Evolutionary conservation across 2,113 vertebrate species (phyloP), one percentile per base, ranked within the genome.

Genomic region (Heterotilapia buettikoferi): DNA sequence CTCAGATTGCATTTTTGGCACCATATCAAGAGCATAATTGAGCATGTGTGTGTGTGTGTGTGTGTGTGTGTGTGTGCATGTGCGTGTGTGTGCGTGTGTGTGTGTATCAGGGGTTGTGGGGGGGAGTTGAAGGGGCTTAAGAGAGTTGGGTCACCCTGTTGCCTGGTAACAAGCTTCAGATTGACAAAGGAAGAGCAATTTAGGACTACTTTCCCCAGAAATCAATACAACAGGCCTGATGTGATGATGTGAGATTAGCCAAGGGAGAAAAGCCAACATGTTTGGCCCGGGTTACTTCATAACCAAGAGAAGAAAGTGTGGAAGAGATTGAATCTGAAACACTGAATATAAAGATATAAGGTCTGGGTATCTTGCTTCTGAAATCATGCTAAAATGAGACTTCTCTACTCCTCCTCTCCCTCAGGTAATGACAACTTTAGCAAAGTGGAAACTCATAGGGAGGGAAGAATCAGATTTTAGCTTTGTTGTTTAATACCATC

Each of bases 171-270:
- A 1, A 94, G 90, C 83, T 93, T 86, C 18, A 90, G 96, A 97
- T 95, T 97, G 97, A 97, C 96, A 97, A 97, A 97, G 94, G 96
- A 96, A 97, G 94, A 95, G 93, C 96, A 96, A 96, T 96, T 97
- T 96, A 93, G 88, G 89, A 45, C 94, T 95, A 95, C 93, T 94
- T 97, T 96, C 94, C 89, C 90, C 93, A 96, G 95, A 96, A 98
- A 97, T 98, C 97, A 96, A 96, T 97, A 97, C 96, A 96, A 96
- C 96, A 96, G 96, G 94, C 93, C 96, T 96, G 95, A 96, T 96
- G 95, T 94, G 94, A 97, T 96, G 97, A 97, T 96, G 95, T 94
- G 93, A 98, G 96, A 97, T 97, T 96, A 97, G 96, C 94, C 87
- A 87, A 92, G 96, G 93, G 91, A 96, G 89, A 95, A 96, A 97